A percentile compares a stretch with the other conserved stretches of the same genome.
These are phyloP conservation scores for Molossus alvarezi DNA, from an alignment of 2,797 vertebrate genomes.

Conservation along the genomic window DNA sequence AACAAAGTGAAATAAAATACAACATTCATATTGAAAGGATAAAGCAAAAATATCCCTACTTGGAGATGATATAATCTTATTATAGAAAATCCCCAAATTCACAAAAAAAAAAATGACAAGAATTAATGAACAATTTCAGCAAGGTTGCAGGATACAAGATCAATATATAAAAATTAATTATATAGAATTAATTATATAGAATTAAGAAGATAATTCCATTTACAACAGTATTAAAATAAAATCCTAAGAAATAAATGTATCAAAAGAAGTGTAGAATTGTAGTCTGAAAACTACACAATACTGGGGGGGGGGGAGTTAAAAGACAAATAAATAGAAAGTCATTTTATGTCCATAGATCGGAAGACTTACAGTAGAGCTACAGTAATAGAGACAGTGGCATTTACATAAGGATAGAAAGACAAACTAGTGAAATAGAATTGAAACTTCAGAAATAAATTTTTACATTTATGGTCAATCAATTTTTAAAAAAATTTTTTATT, in stretches of 20 bases:
- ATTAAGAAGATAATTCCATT: conserved; percentile 8
- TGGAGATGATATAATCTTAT: background rate
- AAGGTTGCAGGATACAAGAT: background rate
- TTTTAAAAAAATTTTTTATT: too few relatives aligned
- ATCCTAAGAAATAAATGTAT: conserved; percentile 25
- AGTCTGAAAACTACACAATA: background rate
- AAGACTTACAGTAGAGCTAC: background rate
- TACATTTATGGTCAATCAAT: too few relatives aligned
- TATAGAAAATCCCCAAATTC: background rate
- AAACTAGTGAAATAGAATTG: background rate
- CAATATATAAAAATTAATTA: background rate
- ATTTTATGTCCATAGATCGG: background rate
- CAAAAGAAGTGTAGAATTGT: background rate
- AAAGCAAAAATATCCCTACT: conserved; percentile 23
- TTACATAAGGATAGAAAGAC: background rate
- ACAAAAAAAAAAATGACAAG: background rate
- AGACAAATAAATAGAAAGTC: background rate
- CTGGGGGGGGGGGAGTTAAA: background rate
- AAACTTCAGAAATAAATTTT: background rate
- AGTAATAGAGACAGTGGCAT: background rate
- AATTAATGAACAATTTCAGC: background rate
- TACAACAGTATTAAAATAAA: background rate
- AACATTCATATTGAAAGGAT: background rate
- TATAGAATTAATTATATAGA: conserved; percentile 29
- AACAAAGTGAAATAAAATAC: conserved; percentile 21